phyloP scores from a whole-genome alignment of 2,888 invertebrate genomes.

The Megalurothrips usitatus region DNA sequence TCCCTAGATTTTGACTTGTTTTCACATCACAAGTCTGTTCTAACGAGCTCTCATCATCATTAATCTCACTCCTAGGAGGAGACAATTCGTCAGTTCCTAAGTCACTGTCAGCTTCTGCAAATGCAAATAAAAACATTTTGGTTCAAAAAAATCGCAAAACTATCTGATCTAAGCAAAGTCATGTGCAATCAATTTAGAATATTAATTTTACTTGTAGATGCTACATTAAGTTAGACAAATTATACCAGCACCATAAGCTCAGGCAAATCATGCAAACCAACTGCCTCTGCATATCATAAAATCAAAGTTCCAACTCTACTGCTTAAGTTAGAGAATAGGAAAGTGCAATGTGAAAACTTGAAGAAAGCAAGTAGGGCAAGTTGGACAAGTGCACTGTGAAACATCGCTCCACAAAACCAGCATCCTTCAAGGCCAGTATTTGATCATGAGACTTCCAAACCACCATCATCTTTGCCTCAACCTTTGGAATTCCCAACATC shows the following conservation, averaged over 20 bases:
- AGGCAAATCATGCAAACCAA: neutral
- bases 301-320: neutral
- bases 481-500: too few species aligned
- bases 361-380: too few species aligned
- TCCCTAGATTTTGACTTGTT: neutral
- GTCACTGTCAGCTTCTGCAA: constrained; percentile 19
- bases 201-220: neutral
- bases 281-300: neutral
- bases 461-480: too few species aligned
- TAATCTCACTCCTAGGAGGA: neutral
- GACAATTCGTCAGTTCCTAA: neutral
- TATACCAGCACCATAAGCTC: neutral
- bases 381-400: too few species aligned
- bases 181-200: neutral
- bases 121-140: neutral
- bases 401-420: too few species aligned
- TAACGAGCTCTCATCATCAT: neutral
- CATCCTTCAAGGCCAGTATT: too few species aligned
- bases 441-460: too few species aligned
- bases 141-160: neutral
- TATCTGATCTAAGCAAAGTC: neutral
- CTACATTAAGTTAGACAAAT: neutral
- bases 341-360: too few species aligned
- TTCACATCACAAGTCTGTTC: neutral
- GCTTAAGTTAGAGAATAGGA: neutral